These are phyloP conservation scores for Notoglanidium macrostoma DNA, from an alignment of 2,797 vertebrate genomes.

Conservation along the genomic window DNA sequence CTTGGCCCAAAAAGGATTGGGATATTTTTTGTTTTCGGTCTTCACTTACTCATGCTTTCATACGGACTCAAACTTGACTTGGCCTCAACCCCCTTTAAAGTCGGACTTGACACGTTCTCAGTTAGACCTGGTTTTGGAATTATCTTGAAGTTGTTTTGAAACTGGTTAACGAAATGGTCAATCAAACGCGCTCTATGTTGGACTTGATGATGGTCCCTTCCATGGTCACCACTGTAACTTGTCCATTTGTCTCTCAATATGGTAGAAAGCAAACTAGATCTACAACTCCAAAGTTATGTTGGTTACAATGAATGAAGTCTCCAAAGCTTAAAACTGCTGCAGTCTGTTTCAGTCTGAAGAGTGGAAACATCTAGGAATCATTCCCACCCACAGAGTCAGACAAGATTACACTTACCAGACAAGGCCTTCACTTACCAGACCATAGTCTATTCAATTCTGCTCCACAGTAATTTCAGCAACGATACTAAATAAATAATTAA, in stretches of 20 bases:
- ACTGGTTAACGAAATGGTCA: not conserved
- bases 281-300: not conserved
- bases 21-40: not conserved
- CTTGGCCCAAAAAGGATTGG: not conserved
- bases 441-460: not conserved
- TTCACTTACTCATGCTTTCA: not conserved
- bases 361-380: not conserved
- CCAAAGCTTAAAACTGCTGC: not conserved
- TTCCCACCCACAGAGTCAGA: not conserved
- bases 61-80: not conserved
- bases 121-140: not conserved
- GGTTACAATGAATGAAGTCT: not conserved
- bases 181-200: not conserved
- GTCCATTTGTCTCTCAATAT: not conserved
- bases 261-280: not conserved
- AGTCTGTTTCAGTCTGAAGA: not conserved
- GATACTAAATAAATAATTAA: constrained; percentile 22
- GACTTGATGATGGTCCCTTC: not conserved
- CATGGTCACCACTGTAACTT: too few relatives aligned
- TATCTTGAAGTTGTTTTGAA: not conserved
- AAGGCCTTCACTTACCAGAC: not conserved
- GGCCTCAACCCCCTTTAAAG: not conserved
- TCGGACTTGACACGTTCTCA: not conserved
- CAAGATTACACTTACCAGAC: not conserved
- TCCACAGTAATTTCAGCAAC: constrained; percentile 6